Conservation (phyloP, 1,140 invertebrate genomes). For the Drosophila nannoptera region DNA sequence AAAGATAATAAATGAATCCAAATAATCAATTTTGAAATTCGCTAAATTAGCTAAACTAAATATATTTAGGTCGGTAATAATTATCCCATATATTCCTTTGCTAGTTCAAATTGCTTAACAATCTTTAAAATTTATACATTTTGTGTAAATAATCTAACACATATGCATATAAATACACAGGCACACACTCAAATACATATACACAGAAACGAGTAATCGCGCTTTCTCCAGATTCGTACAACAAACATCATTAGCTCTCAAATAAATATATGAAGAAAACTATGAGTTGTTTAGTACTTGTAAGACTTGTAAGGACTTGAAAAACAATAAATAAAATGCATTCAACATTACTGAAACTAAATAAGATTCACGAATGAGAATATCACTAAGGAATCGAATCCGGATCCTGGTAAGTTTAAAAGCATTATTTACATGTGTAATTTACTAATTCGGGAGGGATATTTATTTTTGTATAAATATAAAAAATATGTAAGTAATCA, state of each 20-base stretch:
- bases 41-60: constrained; percentile 47
- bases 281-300: constrained; percentile 50
- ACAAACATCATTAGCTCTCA: constrained; percentile 30
- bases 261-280: constrained; percentile 25
- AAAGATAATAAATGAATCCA: constrained; percentile 25
- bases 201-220: constrained; percentile 5
- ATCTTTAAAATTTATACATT: constrained; percentile 42
- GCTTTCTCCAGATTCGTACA: constrained; percentile 32
- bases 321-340: constrained; percentile 56
- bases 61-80: constrained; percentile 42
- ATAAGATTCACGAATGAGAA: no score
- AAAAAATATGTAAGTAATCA: no score
- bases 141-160: constrained; percentile 48
- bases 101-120: constrained; percentile 46
- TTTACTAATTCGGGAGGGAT: no score
- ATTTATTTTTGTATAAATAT: no score
- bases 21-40: constrained; percentile 35
- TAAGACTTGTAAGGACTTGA: constrained; percentile 43
- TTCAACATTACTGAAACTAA: constrained; percentile 41
- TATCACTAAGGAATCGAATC: no score
- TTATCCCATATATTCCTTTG: constrained; percentile 17
- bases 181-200: constrained; percentile 11
- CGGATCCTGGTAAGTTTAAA: no score
- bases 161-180: constrained; percentile 16
- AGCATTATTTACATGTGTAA: no score